phyloP scores from a whole-genome alignment of 1,140 invertebrate genomes.

The Listronotus oregonensis region DNA sequence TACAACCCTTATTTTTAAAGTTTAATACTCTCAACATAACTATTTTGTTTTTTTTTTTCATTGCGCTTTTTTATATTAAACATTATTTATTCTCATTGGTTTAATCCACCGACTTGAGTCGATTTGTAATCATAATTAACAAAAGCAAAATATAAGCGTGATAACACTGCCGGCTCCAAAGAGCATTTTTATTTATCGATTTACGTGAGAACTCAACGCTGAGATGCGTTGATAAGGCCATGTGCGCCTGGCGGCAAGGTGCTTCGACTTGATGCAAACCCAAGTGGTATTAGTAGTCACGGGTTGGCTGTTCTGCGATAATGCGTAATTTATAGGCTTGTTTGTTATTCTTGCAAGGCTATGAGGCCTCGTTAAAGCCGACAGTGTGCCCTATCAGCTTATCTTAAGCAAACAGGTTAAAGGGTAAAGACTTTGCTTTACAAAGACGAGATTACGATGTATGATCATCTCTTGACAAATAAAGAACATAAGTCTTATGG shows the following conservation, averaged over 20 bases:
- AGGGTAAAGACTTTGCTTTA: not conserved
- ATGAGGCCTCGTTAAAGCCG: slow-evolving; percentile 40
- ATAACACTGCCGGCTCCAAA: no score
- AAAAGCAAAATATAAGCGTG: no score
- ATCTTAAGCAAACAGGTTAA: slow-evolving; percentile 44
- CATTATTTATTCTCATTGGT: no score
- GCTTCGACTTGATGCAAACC: slow-evolving; percentile 21
- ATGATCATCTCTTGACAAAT: not conserved
- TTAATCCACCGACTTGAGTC: no score
- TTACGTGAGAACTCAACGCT: slow-evolving; percentile 25
- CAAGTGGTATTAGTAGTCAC: slow-evolving; percentile 28
- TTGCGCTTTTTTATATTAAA: no score
- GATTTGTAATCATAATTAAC: no score
- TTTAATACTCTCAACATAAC: no score
- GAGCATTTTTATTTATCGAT: slow-evolving; percentile 7
- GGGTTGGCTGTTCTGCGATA: slow-evolving; percentile 33
- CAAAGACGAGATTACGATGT: not conserved
- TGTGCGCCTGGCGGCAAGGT: slow-evolving; percentile 23
- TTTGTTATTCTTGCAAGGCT: slow-evolving; percentile 43
- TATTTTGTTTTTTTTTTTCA: no score
- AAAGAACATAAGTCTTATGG: not conserved
- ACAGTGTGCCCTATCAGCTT: slow-evolving; percentile 48
- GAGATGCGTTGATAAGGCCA: slow-evolving; percentile 26
- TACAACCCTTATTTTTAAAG: no score
- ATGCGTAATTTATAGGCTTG: slow-evolving; percentile 44